These are phyloP conservation scores for Diaperis boleti DNA, from an alignment of 2,888 invertebrate genomes.

Conservation along the genomic window DNA sequence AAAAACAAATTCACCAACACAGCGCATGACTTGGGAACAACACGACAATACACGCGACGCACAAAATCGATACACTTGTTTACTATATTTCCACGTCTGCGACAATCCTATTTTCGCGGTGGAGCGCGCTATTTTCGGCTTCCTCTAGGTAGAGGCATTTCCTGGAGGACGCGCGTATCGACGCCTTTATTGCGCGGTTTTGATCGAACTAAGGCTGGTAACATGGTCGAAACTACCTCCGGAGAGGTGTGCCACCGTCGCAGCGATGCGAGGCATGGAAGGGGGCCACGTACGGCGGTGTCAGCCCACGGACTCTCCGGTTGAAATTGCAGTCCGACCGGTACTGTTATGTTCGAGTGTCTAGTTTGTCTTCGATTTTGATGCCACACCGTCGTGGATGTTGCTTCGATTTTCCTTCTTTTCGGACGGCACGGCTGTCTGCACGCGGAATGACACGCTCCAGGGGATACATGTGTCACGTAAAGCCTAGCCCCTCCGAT, in stretches of 20 bases:
- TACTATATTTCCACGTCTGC: constrained; percentile 49
- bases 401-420: too few species aligned
- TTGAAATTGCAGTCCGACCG: constrained; percentile 45
- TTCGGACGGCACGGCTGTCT: too few species aligned
- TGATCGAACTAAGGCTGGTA: constrained; percentile 54
- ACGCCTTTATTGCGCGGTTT: constrained; percentile 50
- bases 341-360: constrained; percentile 25
- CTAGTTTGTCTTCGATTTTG: too few species aligned
- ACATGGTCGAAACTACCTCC: constrained; percentile 54
- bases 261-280: constrained; percentile 48
- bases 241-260: constrained; percentile 55
- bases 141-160: not conserved
- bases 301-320: constrained; percentile 34
- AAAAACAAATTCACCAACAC: constrained; percentile 37
- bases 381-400: too few species aligned
- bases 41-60: constrained; percentile 48
- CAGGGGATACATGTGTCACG: constrained; percentile 3
- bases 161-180: constrained; percentile 45
- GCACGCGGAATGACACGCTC: constrained; percentile 10
- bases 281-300: constrained; percentile 45
- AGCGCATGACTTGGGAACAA: constrained; percentile 45
- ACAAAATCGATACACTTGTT: constrained; percentile 56
- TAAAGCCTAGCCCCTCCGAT: constrained; percentile 2
- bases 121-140: constrained; percentile 23
- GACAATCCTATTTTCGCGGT: constrained; percentile 45